Base-by-base conservation (phyloP, 2,797 vertebrate species). In the Pantherophis vulpinus region DNA sequence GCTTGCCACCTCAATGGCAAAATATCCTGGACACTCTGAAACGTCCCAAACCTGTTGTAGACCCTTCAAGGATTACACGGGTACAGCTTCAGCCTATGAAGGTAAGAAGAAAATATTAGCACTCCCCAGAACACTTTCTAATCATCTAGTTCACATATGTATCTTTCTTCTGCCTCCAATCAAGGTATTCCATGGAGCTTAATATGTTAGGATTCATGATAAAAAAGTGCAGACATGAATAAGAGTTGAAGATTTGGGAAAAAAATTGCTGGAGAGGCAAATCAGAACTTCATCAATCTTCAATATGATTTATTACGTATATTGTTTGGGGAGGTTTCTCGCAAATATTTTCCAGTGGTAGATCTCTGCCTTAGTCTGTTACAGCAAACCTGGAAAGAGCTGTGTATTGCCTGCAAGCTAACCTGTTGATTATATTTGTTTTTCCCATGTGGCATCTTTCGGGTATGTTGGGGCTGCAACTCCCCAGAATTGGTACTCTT, bases 31-130 rank as follows among this genome's bases (percentile, higher is more conserved):
- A 99, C 96, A 99, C 99, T 0, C 97, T 99, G 92, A 98, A 99
- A 92, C 98, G 99, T 91, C 99, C 99, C 97, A 99, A 98, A 96
- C 99, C 99, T 0, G 98, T 99, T 98, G 99, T 99, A 91, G 99
- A 99, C 96, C 99, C 99, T 23, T 99, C 99, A 3, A 98, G 98
- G 94, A 99, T 99, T 95, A 99, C 99, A 0, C 98, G 98, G 90
- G 98, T 99, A 96, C 99, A 99, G 93, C 98, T 99, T 87, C 99
- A 99, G 97, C 99, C 99, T 95, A 99, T 99, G 98, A 99, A 99
- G 99, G 99, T 99, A 96, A 96, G 97, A 89, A n/a, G 89, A 9
- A 79, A 59, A 92, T 56, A 18, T 2, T 4, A 56, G 29, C 79
- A 27, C 18, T 83, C 7, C 23, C 66, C 63, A 32, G 29, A 91